phyloP scores from a whole-genome alignment of 2,888 invertebrate genomes.

The Quadroppia sp. region DNA sequence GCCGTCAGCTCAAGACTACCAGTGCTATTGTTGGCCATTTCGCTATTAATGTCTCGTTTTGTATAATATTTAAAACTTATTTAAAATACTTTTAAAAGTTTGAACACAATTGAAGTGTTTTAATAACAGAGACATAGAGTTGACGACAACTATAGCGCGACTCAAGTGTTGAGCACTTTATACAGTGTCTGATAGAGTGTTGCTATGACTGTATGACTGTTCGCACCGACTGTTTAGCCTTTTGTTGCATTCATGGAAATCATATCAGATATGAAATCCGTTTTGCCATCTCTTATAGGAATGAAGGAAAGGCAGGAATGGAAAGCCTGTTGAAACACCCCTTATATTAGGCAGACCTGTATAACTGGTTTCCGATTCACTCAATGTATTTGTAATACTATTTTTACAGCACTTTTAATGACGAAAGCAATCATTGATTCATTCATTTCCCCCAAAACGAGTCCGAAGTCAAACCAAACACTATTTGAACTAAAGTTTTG shows the following conservation, averaged over 20 bases:
- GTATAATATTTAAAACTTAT: neutral
- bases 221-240: neutral
- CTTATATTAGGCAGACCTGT: neutral
- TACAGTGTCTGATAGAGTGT: neutral
- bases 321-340: neutral
- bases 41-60: neutral
- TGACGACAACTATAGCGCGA: constrained; percentile 13
- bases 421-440: neutral
- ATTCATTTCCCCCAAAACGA: neutral
- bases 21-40: constrained; percentile 43
- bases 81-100: neutral
- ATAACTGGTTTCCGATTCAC: constrained; percentile 28
- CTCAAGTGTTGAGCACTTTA: constrained; percentile 9
- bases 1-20: constrained; percentile 57
- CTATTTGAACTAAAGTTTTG: neutral
- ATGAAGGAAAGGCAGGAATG: neutral
- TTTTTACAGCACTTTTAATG: neutral
- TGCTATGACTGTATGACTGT: constrained; percentile 23
- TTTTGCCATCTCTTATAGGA: constrained; percentile 21
- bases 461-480: neutral
- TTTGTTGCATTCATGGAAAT: constrained; percentile 15
- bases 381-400: neutral
- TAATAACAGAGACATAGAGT: neutral
- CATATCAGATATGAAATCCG: constrained; percentile 27
- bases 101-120: neutral